Base-by-base conservation (phyloP, 2,888 invertebrate species). In the Orchesella flavescens region DNA sequence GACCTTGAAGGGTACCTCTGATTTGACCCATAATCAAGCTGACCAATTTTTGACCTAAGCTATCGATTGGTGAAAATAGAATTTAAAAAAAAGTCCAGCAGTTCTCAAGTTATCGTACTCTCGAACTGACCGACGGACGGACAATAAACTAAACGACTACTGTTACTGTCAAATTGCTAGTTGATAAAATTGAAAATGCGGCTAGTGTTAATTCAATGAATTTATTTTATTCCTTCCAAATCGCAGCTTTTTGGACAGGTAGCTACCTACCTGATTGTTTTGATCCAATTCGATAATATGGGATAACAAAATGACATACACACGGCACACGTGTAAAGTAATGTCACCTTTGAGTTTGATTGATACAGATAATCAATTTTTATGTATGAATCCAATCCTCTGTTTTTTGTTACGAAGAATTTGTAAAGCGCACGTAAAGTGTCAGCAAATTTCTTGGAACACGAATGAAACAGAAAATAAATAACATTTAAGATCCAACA, bases 261-360 rank as follows among this genome's bases (percentile, higher is more conserved):
- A 12, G 79, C 79, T 0, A 79, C 79, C 0, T 84, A 84, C 17
- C 49, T 84, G n/a, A 77, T 84, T 55, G 84, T 79, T 0, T 71
- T 84, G 12, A 59, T 84, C 19, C 84, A 84, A 24, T 79, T 84
- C 55, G 63, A 84, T 24, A 79, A 74, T 57, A 72, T 73, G 21
- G 72, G 34, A 4, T 34, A 34, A 63, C 2, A 63, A n/a, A 53
- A 10, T 57, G n/a, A n/a, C n/a, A n/a, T n/a, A n/a, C n/a, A 9
- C 46, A 13, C 9, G 9, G 17, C 53, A 17, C 53, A 53, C 17
- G n/a, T n/a, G 53, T 17, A 53, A 17, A 15, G 2, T 17, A 15
- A n/a, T 34, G 34, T 7, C 34, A 34, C 34, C 7, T 34, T 34
- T 34, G 34, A 34, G 34, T 59, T n/a, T 19, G 59, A n/a, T 19